phyloP scores from a whole-genome alignment of 2,888 invertebrate species.

The Graphium colonna region DNA sequence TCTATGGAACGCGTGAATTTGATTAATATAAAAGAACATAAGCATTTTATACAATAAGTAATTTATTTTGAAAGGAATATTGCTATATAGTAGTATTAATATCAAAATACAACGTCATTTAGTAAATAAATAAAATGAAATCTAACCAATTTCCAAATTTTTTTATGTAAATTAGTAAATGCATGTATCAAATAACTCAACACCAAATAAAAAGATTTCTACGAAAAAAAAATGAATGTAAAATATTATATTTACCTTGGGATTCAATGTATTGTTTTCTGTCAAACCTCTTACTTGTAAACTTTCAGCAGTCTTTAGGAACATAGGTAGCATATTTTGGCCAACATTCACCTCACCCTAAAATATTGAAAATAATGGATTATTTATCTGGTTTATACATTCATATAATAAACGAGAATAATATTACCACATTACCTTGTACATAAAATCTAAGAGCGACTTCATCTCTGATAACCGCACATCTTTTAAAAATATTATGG shows the following conservation, averaged over 20 bases:
- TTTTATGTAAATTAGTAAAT: too few relatives aligned
- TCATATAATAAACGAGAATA: too few relatives aligned
- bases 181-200: not conserved
- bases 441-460: slow-evolving; percentile 95
- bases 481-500: slow-evolving; percentile 95
- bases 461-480: slow-evolving; percentile 94
- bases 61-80: too few relatives aligned
- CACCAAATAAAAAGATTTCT: not conserved
- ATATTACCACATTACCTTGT: slow-evolving; percentile 82
- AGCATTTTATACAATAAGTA: too few relatives aligned
- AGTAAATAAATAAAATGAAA: too few relatives aligned
- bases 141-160: too few relatives aligned
- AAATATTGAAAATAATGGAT: slow-evolving; percentile 29
- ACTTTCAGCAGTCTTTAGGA: slow-evolving; percentile 95
- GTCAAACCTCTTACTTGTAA: slow-evolving; percentile 93
- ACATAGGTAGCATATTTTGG: slow-evolving; percentile 93
- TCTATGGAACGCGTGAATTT: too few relatives aligned
- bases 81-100: too few relatives aligned
- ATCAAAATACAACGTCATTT: too few relatives aligned
- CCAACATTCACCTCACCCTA: slow-evolving; percentile 93
- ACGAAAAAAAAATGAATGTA: slow-evolving; percentile 4
- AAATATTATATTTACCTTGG: slow-evolving; percentile 61
- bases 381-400: too few relatives aligned
- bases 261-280: slow-evolving; percentile 87
- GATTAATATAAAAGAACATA: too few relatives aligned